These are phyloP conservation scores for Bombus confusus DNA, from an alignment of 1,140 invertebrate genomes.

Conservation along the genomic window DNA sequence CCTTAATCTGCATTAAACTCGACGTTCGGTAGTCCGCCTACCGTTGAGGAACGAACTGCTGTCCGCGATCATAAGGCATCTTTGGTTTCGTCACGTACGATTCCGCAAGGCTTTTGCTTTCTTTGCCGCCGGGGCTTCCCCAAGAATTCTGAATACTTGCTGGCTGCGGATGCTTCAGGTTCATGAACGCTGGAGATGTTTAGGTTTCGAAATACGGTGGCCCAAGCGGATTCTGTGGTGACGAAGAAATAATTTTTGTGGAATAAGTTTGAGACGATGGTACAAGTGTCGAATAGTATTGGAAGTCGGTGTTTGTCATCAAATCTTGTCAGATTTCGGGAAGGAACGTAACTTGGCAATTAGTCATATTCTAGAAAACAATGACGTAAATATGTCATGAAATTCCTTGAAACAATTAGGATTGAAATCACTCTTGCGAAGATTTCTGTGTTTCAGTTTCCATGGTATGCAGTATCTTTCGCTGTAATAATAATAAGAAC, in stretches of 20 bases:
- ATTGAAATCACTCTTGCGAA: too few relatives aligned
- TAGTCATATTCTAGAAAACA: too few relatives aligned
- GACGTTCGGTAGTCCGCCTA: conserved; percentile 75
- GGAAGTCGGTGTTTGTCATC: neutral
- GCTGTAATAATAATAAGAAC: neutral
- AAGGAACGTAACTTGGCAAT: too few relatives aligned
- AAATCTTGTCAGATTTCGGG: neutral
- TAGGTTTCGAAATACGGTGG: neutral
- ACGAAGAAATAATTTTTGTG: too few relatives aligned
- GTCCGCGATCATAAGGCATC: conserved; percentile 62
- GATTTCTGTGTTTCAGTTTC: neutral
- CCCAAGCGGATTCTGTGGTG: neutral
- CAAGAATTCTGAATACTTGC: neutral
- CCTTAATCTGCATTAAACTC: conserved; percentile 82
- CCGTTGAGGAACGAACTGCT: conserved; percentile 55
- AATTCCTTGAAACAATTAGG: too few relatives aligned
- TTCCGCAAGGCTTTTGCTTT: conserved; percentile 2
- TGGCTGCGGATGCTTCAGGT: too few relatives aligned
- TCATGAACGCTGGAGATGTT: neutral
- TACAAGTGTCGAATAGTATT: neutral
- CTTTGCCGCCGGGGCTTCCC: too few relatives aligned
- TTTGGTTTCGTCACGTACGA: conserved; percentile 49
- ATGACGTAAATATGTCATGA: too few relatives aligned
- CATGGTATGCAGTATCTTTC: neutral
- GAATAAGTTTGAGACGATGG: neutral